Base-by-base conservation (phyloP, 1,140 invertebrate genomes). In the Eciton burchellii region DNA sequence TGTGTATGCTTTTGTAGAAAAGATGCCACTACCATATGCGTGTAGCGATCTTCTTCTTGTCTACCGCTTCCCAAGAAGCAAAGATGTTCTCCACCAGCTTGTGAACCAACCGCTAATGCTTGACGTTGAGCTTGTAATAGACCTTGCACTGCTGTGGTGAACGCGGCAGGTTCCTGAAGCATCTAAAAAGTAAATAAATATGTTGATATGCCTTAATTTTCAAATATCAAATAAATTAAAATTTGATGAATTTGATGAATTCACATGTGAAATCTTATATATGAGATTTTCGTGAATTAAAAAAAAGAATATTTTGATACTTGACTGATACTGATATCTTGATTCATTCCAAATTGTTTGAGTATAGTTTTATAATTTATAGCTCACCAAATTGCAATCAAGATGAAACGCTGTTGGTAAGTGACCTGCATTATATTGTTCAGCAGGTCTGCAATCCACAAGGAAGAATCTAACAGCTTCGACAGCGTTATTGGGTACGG, bases 21-120 rank as follows among this genome's bases (percentile, higher is more conserved):
- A 77, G 98, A 98, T 9, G 99, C 98, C 11, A 99, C 97, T 35
- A 99, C 98, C 99, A 99, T 99, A 90, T 99, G 97, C 4, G 99
- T 98, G 92, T 99, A 99, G 90, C 97, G 97, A 93, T 99, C 99
- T 94, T 99, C 98, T 91, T 99, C 98, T 89, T 98, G 97, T 45
- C 98, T 95, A 5, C 99, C 99, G 88, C 98, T 99, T 65, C 99
- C 99, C 87, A 99, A 96, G 93, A 99, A 99, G 92, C 99, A 99
- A 62, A 99, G 95, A 93, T 99, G 99, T 94, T 99, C 98, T 29
- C 98, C 98, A 74, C 97, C 98, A 29, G 98, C 98, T 84, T 97
- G 95, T 0, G 98, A 98, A 45, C 97, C 97, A 71, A 97, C 97
- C 62, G 97, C 97, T 49, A 99, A 95, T 1, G 98, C 97, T 92